Evolutionary conservation across 1,140 invertebrate genomes (phyloP).

Genomic region (Drosophila pseudoobscura): DNA sequence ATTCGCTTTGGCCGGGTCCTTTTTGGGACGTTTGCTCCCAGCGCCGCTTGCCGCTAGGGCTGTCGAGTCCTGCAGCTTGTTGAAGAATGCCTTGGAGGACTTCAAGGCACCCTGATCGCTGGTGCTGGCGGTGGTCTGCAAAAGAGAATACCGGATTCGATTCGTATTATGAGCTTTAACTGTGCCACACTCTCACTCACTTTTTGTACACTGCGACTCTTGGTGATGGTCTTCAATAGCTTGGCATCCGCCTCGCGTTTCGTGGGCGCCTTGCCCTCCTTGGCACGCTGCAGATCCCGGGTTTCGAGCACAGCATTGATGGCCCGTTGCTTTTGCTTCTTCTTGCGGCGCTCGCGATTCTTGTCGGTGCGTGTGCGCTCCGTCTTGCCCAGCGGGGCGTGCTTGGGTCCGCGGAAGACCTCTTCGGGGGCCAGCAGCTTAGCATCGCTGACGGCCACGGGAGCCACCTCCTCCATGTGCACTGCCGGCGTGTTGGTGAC

Average conservation of each 20-base stretch:
- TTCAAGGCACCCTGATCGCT: constrained; percentile 86
- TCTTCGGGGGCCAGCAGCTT: constrained; percentile 97
- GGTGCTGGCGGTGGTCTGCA: constrained; percentile 82
- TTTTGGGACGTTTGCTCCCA: constrained; percentile 56
- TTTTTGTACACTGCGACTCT: constrained; percentile 87
- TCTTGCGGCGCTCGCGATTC: constrained; percentile 93
- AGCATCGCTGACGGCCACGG: constrained; percentile 92
- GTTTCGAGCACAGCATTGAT: constrained; percentile 86
- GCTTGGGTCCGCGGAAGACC: constrained; percentile 91
- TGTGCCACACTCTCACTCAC: constrained; percentile 55
- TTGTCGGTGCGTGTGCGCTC: constrained; percentile 94
- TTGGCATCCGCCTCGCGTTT: constrained; percentile 86
- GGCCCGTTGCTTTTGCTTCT: constrained; percentile 90
- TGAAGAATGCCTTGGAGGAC: constrained; percentile 93
- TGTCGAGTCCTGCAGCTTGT: constrained; percentile 90
- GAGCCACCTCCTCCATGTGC: constrained; percentile 97
- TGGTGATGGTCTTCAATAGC: constrained; percentile 86
- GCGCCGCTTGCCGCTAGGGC: constrained; percentile 4
- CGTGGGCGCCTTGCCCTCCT: constrained; percentile 84
- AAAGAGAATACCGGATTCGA: constrained; percentile 32
- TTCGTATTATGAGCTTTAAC: neutral
- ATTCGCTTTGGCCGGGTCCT: constrained; percentile 51
- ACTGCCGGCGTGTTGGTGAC: constrained; percentile 96
- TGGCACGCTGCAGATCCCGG: constrained; percentile 81
- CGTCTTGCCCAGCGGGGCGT: constrained; percentile 90